Conservation (phyloP, 2,888 invertebrate species). For the Conistra vaccinii region DNA sequence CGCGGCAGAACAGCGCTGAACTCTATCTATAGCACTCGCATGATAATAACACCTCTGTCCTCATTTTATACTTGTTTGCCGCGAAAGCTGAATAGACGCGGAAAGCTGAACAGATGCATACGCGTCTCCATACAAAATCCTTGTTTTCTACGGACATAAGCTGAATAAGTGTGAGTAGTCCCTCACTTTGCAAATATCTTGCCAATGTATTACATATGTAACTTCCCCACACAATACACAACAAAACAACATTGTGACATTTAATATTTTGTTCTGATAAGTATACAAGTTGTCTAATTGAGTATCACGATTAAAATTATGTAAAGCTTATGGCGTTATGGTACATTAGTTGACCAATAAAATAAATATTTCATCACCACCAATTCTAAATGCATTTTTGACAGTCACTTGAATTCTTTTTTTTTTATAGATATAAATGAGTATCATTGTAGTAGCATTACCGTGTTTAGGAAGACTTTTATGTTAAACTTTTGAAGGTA, state of each 20-base stretch:
- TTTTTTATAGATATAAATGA: constrained; percentile 65
- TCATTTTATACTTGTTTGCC: too few relatives aligned
- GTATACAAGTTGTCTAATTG: constrained; percentile 79
- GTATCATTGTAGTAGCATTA: constrained; percentile 86
- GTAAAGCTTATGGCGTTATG: constrained; percentile 86
- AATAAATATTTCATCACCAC: constrained; percentile 82
- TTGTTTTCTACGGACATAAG: too few relatives aligned
- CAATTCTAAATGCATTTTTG: constrained; percentile 86
- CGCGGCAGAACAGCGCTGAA: too few relatives aligned
- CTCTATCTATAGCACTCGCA: too few relatives aligned
- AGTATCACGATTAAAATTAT: constrained; percentile 85
- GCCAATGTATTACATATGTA: constrained; percentile 28
- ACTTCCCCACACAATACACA: constrained; percentile 76
- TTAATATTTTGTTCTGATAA: constrained; percentile 79
- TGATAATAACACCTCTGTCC: too few relatives aligned
- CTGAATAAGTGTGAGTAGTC: too few relatives aligned
- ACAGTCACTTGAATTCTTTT: constrained; percentile 78
- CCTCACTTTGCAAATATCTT: neutral
- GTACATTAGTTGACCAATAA: constrained; percentile 75
- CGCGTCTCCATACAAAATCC: too few relatives aligned
- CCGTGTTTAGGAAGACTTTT: constrained; percentile 70
- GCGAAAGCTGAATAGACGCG: too few relatives aligned
- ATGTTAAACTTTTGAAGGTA: constrained; percentile 15
- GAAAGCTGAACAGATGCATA: too few relatives aligned
- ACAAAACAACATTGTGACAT: constrained; percentile 80